A percentile compares a stretch with the other conserved stretches of the same genome.
These are phyloP conservation scores for Scalopus aquaticus DNA, from an alignment of 2,113 vertebrate genomes.

Conservation along the genomic window DNA sequence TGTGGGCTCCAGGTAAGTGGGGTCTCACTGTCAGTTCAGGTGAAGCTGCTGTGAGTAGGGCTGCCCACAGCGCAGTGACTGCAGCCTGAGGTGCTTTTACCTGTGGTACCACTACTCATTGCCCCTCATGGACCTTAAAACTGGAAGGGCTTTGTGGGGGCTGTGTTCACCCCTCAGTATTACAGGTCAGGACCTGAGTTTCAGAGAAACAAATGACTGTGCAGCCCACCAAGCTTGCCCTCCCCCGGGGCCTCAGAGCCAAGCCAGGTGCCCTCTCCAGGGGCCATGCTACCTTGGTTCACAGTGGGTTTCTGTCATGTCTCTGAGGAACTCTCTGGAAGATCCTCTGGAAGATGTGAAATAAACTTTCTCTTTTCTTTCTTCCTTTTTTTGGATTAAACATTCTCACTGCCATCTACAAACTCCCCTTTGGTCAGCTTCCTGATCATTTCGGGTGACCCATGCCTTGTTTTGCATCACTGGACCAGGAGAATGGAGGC, in stretches of 20 bases:
- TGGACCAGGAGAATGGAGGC: fast-evolving
- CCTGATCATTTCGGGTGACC: not conserved
- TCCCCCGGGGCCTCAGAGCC: not conserved
- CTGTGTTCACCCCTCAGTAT: no score
- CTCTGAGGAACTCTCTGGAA: not conserved
- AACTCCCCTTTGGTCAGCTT: not conserved
- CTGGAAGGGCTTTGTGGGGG: not conserved
- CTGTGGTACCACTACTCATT: not conserved
- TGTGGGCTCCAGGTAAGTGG: no score
- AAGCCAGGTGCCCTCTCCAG: not conserved
- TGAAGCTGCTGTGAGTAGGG: not conserved
- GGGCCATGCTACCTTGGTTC: not conserved
- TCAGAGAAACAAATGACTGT: not conserved
- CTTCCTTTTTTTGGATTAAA: no score
- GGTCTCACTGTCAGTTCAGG: not conserved
- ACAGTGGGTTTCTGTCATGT: not conserved
- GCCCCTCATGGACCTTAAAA: not conserved
- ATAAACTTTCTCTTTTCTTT: not conserved
- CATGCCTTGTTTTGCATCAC: not conserved
- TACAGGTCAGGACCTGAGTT: not conserved
- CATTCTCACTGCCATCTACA: no score
- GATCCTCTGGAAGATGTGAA: not conserved
- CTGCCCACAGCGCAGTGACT: not conserved
- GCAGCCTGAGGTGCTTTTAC: not conserved
- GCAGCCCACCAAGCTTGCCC: not conserved